Evolutionary conservation across 2,888 invertebrate genomes (phyloP).

Genomic region (Lycia hirtaria): DNA sequence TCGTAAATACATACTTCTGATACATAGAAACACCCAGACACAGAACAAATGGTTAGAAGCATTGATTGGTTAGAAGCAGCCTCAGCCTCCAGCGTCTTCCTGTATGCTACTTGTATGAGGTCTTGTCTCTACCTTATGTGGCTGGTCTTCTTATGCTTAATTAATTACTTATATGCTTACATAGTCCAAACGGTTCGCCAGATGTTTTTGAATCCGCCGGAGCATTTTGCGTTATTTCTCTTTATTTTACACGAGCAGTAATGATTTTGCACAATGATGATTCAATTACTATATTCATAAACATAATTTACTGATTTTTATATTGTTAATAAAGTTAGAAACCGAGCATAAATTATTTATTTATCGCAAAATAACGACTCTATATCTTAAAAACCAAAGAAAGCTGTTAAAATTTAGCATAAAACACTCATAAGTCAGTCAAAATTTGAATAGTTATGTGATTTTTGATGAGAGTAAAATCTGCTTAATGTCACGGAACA

Average conservation of each 20-base stretch:
- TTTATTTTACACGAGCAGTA: not conserved
- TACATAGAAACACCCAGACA: too few relatives aligned
- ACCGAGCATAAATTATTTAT: slow-evolving; percentile 12
- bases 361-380: slow-evolving; percentile 18
- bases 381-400: slow-evolving; percentile 18
- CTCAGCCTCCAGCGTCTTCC: too few relatives aligned
- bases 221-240: not conserved
- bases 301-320: slow-evolving; percentile 4
- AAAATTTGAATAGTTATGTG: slow-evolving; percentile 24
- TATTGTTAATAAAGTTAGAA: slow-evolving; percentile 5
- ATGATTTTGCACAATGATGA: not conserved
- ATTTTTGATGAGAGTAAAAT: slow-evolving; percentile 24
- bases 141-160: too few relatives aligned
- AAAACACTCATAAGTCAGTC: slow-evolving; percentile 27
- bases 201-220: too few relatives aligned
- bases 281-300: too few relatives aligned
- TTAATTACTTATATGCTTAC: too few relatives aligned
- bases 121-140: too few relatives aligned
- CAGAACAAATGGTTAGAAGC: too few relatives aligned
- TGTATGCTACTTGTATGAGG: too few relatives aligned
- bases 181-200: too few relatives aligned
- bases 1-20: too few relatives aligned
- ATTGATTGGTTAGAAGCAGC: too few relatives aligned
- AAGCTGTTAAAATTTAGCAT: slow-evolving; percentile 26
- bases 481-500: slow-evolving; percentile 28